Conservation (phyloP, 64 coral and sea anemone species). For the Pocillopora damicornis region DNA sequence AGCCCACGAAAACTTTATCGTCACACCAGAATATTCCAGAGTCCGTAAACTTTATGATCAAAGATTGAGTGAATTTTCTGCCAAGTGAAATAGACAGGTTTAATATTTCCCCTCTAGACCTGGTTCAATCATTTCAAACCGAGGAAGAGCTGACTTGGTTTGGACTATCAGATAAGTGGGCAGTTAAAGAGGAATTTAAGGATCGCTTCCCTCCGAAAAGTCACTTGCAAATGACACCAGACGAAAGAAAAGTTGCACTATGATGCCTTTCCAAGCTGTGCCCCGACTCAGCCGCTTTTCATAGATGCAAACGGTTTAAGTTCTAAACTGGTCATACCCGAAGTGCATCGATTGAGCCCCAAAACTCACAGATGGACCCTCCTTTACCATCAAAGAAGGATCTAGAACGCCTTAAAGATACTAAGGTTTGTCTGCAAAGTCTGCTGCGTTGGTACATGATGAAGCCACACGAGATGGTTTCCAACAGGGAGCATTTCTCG, state of each 20-base stretch:
- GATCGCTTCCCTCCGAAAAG: not conserved
- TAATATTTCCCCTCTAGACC: slow-evolving; percentile 32
- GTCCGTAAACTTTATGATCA: slow-evolving; percentile 1
- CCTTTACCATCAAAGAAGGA: not conserved
- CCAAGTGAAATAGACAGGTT: slow-evolving; percentile 40
- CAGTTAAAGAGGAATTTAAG: slow-evolving; percentile 13
- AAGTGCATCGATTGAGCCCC: not conserved
- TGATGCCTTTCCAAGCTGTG: slow-evolving; percentile 1
- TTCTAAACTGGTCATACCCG: not conserved
- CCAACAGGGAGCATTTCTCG: not conserved
- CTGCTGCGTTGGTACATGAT: not conserved
- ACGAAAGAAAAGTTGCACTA: not conserved
- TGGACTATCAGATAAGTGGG: slow-evolving; percentile 55
- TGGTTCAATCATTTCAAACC: slow-evolving; percentile 11
- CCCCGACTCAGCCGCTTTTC: not conserved
- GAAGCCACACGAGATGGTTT: slow-evolving; percentile 5
- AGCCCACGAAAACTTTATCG: no score
- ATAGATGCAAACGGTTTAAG: slow-evolving; percentile 5
- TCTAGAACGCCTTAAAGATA: not conserved
- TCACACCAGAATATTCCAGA: slow-evolving; percentile 20
- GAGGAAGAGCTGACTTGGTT: slow-evolving; percentile 51
- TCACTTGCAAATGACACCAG: not conserved
- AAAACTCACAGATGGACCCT: not conserved
- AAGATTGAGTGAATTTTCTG: slow-evolving; percentile 34
- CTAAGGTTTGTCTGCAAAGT: not conserved